A percentile compares a stretch with the other conserved stretches of the same genome.
phyloP scores from a whole-genome alignment of 2,113 vertebrate genomes.

The Dicerorhinus sumatrensis region DNA sequence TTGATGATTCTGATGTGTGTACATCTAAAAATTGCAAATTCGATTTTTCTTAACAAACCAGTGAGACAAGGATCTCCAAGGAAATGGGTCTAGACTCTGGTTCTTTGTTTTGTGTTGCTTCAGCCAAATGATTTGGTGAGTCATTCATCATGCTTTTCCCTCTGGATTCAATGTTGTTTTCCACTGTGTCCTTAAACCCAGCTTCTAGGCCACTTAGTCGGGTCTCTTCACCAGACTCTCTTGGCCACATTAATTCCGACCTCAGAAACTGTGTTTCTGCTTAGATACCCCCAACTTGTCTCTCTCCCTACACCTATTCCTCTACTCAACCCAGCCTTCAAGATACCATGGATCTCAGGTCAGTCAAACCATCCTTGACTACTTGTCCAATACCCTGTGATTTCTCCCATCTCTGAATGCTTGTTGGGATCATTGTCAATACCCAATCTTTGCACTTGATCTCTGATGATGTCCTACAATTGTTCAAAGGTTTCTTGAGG shows the following conservation, averaged over 20 bases:
- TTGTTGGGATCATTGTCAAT: not conserved
- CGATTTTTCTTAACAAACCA: constrained; percentile 21
- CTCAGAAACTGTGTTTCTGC: not conserved
- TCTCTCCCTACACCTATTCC: not conserved
- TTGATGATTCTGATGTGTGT: not conserved
- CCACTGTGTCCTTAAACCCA: not conserved
- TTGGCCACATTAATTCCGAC: not conserved
- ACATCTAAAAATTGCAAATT: not conserved
- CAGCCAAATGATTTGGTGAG: not conserved
- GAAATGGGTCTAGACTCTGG: not conserved
- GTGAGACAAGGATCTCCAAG: not conserved
- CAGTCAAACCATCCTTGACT: not conserved
- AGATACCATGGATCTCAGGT: not conserved
- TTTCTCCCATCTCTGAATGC: not conserved
- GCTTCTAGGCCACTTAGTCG: not conserved
- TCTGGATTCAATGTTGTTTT: not conserved
- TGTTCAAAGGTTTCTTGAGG: not conserved
- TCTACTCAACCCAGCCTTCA: not conserved
- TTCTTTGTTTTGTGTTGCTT: not conserved
- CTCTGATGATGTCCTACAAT: not conserved
- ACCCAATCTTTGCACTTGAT: not conserved
- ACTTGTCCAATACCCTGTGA: not conserved
- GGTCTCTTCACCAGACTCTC: not conserved
- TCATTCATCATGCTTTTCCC: not conserved
- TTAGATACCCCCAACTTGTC: not conserved